A percentile compares a stretch with the other conserved stretches of the same genome.
Evolutionary conservation across 2,888 invertebrate species (phyloP).

Genomic region (Rhamnusium bicolor): DNA sequence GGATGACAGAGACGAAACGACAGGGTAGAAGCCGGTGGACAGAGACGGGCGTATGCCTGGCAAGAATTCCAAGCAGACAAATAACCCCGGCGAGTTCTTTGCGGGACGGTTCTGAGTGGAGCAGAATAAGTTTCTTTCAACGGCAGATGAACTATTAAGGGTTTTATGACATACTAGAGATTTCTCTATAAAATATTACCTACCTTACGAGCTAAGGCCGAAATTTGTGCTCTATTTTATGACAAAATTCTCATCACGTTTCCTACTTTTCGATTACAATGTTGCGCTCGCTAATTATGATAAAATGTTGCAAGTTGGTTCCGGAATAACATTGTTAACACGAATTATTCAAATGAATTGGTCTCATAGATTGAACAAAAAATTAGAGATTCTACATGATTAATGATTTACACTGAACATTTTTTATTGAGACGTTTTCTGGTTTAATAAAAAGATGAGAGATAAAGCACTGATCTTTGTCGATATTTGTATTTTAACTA

Average conservation of each 20-base stretch:
- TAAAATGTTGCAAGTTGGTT: too few relatives aligned
- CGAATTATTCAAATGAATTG: too few relatives aligned
- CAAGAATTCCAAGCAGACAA: constrained; percentile 36
- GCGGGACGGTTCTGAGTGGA: constrained; percentile 8
- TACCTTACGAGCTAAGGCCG: not conserved
- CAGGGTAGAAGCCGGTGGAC: not conserved
- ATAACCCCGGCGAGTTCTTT: constrained; percentile 37
- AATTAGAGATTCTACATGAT: too few relatives aligned
- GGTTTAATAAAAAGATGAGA: too few relatives aligned
- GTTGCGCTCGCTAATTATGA: too few relatives aligned
- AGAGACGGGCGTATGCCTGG: constrained; percentile 19
- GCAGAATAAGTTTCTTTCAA: constrained; percentile 29
- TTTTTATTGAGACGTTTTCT: too few relatives aligned
- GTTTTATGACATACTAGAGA: constrained; percentile 33
- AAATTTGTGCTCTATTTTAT: constrained; percentile 17
- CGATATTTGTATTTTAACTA: too few relatives aligned
- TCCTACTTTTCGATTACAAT: constrained; percentile 9
- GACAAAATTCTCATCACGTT: not conserved
- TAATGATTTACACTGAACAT: too few relatives aligned
- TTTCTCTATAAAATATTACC: constrained; percentile 25
- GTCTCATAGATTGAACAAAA: too few relatives aligned
- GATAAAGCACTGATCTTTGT: too few relatives aligned
- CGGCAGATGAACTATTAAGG: constrained; percentile 36
- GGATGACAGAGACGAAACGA: constrained; percentile 12
- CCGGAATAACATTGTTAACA: too few relatives aligned